A percentile compares a stretch with the other conserved stretches of the same genome.
Evolutionary conservation across 2,797 vertebrate species (phyloP).

Genomic region (Epinephelus awoara): DNA sequence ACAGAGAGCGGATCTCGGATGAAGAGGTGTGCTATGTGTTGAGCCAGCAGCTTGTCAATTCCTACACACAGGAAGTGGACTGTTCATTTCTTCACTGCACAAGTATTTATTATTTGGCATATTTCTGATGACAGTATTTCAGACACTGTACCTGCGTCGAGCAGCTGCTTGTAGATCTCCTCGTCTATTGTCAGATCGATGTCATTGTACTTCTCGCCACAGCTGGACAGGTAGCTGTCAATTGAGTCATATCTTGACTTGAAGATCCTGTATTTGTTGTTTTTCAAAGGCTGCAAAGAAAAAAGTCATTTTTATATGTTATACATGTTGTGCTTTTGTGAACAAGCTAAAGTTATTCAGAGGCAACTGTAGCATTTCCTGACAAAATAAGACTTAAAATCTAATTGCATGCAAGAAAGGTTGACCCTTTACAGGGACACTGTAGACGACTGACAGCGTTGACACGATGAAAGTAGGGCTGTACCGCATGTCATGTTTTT

Average conservation of each 20-base stretch:
- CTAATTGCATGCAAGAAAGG: too few relatives aligned
- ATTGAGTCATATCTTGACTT: constrained; percentile 99
- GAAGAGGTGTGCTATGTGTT: constrained; percentile 98
- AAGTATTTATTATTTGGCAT: background rate
- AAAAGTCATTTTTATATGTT: background rate
- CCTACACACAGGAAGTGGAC: constrained; percentile 82
- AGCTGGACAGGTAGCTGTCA: constrained; percentile 97
- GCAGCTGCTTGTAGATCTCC: constrained; percentile 93
- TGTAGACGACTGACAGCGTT: too few relatives aligned
- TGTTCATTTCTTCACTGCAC: background rate
- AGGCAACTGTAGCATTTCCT: background rate
- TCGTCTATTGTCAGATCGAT: constrained; percentile 96
- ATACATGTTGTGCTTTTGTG: too few relatives aligned
- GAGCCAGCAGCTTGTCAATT: constrained; percentile 96
- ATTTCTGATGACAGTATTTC: background rate
- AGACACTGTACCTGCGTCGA: constrained; percentile 89
- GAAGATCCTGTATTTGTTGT: constrained; percentile 95
- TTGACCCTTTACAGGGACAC: too few relatives aligned
- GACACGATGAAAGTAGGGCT: too few relatives aligned
- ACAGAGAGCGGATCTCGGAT: constrained; percentile 96
- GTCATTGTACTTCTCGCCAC: constrained; percentile 98
- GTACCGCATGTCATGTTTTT: too few relatives aligned
- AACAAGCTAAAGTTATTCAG: background rate
- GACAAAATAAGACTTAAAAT: too few relatives aligned
- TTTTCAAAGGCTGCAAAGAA: constrained; percentile 91